Conservation (phyloP, 2,888 invertebrate genomes). For the Epirrhoe tristata region DNA sequence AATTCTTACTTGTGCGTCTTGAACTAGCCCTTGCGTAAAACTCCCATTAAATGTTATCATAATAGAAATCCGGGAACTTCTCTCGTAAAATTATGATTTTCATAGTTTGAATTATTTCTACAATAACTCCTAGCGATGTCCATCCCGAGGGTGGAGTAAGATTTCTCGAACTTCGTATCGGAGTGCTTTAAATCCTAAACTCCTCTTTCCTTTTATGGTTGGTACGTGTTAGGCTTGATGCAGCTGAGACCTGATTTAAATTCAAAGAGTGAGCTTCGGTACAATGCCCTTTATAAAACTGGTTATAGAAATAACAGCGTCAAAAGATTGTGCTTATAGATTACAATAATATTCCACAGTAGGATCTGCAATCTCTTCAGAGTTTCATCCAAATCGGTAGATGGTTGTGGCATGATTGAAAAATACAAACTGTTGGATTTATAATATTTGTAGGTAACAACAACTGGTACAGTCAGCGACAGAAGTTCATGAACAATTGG, state of each 20-base stretch:
- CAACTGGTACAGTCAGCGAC: too few species aligned
- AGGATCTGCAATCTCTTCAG: not conserved
- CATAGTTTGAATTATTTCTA: not conserved
- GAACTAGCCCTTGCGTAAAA: too few species aligned
- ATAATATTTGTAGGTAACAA: too few species aligned
- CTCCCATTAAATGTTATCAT: too few species aligned
- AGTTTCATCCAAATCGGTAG: too few species aligned
- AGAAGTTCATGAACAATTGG: too few species aligned
- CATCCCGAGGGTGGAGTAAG: constrained; percentile 26
- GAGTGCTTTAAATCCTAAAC: constrained; percentile 43
- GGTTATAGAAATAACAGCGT: not conserved
- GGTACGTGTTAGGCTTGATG: constrained; percentile 36
- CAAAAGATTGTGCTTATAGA: not conserved
- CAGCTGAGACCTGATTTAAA: constrained; percentile 44
- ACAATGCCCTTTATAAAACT: not conserved
- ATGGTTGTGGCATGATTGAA: too few species aligned
- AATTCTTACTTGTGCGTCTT: too few species aligned
- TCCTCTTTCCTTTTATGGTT: constrained; percentile 40
- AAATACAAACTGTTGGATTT: too few species aligned
- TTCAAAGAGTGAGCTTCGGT: constrained; percentile 30
- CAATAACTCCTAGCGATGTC: constrained; percentile 4
- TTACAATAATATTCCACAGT: not conserved
- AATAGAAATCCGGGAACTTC: too few species aligned
- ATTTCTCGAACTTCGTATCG: constrained; percentile 27
- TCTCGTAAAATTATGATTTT: not conserved